Conservation (phyloP, 2,113 vertebrate genomes). For the Apistogramma diplotaenia region DNA sequence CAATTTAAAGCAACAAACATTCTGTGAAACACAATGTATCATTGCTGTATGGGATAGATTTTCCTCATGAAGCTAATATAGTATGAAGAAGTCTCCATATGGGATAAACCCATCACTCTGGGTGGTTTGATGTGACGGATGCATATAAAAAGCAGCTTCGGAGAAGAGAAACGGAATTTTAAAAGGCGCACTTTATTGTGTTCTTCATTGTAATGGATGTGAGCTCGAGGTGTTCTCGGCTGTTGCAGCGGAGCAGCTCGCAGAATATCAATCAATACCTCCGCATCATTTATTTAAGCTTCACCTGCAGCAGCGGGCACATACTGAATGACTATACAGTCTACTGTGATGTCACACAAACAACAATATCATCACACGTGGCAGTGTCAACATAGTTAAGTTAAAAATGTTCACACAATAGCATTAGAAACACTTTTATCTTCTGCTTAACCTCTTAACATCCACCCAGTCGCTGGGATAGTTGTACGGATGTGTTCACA, state of each 20-base stretch:
- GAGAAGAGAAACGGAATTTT: background rate
- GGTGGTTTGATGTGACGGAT: background rate
- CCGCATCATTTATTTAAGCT: constrained; percentile 65
- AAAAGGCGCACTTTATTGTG: background rate
- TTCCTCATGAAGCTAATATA: background rate
- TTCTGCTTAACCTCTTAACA: too few relatives aligned
- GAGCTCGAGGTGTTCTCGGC: background rate
- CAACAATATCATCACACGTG: background rate
- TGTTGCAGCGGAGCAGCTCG: constrained; percentile 17
- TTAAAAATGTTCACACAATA: background rate
- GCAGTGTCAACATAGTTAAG: background rate
- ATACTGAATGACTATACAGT: background rate
- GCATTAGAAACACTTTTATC: too few relatives aligned
- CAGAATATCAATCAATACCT: constrained; percentile 56
- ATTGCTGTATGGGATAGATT: background rate
- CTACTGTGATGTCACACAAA: background rate
- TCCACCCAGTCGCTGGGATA: too few relatives aligned
- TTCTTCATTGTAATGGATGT: background rate
- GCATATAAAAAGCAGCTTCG: background rate
- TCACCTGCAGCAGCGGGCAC: constrained; percentile 38
- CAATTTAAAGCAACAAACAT: too few relatives aligned
- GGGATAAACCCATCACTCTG: background rate
- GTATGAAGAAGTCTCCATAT: background rate
- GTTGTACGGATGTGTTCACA: too few relatives aligned
- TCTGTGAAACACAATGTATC: background rate